Percentiles rank a stretch among this genome's conserved stretches.
Conservation (phyloP, 2,888 invertebrate species). For the Amphimallon solstitiale region DNA sequence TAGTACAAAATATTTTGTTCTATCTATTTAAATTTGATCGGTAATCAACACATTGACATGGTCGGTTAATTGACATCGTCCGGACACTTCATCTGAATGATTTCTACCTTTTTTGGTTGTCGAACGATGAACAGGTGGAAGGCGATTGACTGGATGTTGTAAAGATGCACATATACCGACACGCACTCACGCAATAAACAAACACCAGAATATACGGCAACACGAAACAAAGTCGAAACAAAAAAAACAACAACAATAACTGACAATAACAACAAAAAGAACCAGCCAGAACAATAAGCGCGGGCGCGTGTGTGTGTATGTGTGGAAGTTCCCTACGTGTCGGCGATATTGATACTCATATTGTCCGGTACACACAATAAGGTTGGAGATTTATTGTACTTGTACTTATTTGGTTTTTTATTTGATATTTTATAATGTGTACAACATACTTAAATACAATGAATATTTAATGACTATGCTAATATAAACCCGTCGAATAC, state of each 20-base stretch:
- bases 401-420: not conserved
- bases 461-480: no score
- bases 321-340: not conserved
- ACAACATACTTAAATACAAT: no score
- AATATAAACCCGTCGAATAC: no score
- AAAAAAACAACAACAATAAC: not conserved
- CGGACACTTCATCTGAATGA: not conserved
- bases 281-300: not conserved
- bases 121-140: constrained; percentile 20
- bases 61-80: not conserved
- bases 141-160: not conserved
- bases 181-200: no score
- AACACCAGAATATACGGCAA: not conserved
- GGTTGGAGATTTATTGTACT: constrained; percentile 19
- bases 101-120: not conserved
- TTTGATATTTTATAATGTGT: not conserved
- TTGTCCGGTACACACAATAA: constrained; percentile 6
- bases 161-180: not conserved
- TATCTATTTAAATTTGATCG: no score
- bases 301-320: no score
- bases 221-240: not conserved
- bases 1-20: no score
- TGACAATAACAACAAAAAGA: not conserved
- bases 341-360: not conserved
- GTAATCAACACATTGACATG: not conserved